Conservation (phyloP, 2,797 vertebrate species). For the Mastacembelus armatus region DNA sequence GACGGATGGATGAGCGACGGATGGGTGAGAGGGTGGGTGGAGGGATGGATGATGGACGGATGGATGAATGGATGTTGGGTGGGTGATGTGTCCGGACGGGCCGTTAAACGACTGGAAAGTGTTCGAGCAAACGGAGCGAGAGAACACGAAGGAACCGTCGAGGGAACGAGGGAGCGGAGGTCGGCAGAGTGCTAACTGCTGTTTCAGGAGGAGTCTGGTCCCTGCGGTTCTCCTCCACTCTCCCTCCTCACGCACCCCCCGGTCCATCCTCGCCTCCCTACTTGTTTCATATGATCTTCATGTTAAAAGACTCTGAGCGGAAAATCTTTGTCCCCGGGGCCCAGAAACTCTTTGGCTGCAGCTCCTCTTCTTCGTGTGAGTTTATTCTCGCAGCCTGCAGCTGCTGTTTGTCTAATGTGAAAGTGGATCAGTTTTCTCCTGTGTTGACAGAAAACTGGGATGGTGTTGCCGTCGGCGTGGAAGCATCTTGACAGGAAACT, state of each 20-base stretch:
- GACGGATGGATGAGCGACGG: background rate
- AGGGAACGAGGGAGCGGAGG: conserved; percentile 37
- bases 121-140: conserved; percentile 52
- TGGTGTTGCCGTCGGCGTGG: background rate
- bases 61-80: background rate
- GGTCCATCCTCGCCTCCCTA: background rate
- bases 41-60: background rate
- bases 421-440: too few species aligned
- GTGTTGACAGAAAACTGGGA: background rate
- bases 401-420: too few species aligned
- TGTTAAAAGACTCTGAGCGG: conserved; percentile 49
- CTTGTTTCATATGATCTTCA: conserved; percentile 33
- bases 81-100: conserved; percentile 27
- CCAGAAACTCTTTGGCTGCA: conserved; percentile 1
- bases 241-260: background rate
- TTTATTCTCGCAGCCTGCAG: too few species aligned
- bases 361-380: too few species aligned
- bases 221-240: conserved; percentile 21
- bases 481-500: background rate
- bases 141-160: conserved; percentile 19
- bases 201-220: conserved; percentile 40
- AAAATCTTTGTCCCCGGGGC: conserved; percentile 49
- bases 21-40: background rate
- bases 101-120: conserved; percentile 38
- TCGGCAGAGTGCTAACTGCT: conserved; percentile 49